These are phyloP conservation scores for Sardinella longiceps DNA, from an alignment of 2,797 vertebrate species.

Conservation along the genomic window DNA sequence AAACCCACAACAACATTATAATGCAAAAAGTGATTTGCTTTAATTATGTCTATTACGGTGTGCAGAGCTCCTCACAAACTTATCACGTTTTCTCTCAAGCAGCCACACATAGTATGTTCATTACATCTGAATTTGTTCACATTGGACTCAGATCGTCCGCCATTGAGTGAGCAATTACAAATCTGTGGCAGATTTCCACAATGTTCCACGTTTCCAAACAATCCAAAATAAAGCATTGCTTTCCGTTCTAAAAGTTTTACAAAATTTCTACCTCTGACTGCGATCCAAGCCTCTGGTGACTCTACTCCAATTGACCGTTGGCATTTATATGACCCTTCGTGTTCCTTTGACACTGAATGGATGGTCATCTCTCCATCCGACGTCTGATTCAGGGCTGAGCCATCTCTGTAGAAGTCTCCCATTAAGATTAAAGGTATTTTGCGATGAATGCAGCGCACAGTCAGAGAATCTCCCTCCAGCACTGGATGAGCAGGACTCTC, in stretches of 20 bases:
- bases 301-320: conserved; percentile 23
- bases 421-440: not conserved
- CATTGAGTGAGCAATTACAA: too few relatives aligned
- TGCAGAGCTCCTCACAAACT: too few relatives aligned
- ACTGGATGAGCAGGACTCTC: conserved; percentile 5
- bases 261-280: not conserved
- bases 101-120: too few relatives aligned
- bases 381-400: not conserved
- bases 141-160: too few relatives aligned
- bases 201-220: too few relatives aligned
- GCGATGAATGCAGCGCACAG: not conserved
- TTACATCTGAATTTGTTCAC: too few relatives aligned
- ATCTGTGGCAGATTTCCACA: too few relatives aligned
- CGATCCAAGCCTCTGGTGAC: conserved; percentile 26
- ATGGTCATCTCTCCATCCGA: conserved; percentile 24
- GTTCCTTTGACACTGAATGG: conserved; percentile 8
- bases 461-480: conserved; percentile 17
- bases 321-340: conserved; percentile 32
- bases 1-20: too few relatives aligned
- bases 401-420: not conserved
- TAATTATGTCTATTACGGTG: too few relatives aligned
- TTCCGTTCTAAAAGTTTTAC: not conserved
- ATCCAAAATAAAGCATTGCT: too few relatives aligned
- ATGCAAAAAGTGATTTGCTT: too few relatives aligned
- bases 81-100: too few relatives aligned